Percentiles rank a stretch among this genome's conserved stretches.
phyloP scores from a whole-genome alignment of 2,888 invertebrate genomes.

The Notodromas monacha region DNA sequence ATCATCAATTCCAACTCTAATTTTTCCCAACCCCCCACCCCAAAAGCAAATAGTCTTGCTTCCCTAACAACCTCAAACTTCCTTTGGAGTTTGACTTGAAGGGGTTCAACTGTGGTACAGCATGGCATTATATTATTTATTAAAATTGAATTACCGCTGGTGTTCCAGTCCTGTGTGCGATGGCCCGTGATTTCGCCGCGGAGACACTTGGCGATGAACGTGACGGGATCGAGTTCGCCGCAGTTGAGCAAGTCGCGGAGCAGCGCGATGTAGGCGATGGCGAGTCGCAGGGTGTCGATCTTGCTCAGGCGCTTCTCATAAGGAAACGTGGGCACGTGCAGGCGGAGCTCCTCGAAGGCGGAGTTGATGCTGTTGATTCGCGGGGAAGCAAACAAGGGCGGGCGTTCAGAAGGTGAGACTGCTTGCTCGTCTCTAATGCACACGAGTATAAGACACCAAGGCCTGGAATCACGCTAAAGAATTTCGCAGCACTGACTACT shows the following conservation, averaged over 20 bases:
- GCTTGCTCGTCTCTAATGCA: conserved; percentile 1
- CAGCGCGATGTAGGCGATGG: conserved; percentile 85
- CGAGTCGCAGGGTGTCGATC: conserved; percentile 81
- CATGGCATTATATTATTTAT: too few species aligned
- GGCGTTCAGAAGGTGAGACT: background rate
- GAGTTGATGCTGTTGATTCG: conserved; percentile 60
- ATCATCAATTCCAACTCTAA: too few species aligned
- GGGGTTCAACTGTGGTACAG: too few species aligned
- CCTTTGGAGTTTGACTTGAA: too few species aligned
- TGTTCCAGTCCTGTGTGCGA: conserved; percentile 72
- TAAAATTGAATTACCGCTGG: conserved; percentile 60
- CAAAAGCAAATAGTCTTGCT: too few species aligned
- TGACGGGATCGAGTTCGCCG: conserved; percentile 60
- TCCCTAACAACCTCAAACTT: too few species aligned
- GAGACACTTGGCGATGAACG: conserved; percentile 68
- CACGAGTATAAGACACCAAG: too few species aligned
- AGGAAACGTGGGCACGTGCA: conserved; percentile 93
- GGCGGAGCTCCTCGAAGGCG: conserved; percentile 86
- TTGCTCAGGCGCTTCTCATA: conserved; percentile 93
- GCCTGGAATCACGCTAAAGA: too few species aligned
- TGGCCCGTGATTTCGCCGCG: conserved; percentile 51
- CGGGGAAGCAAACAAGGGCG: background rate
- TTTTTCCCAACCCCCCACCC: too few species aligned
- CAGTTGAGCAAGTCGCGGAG: conserved; percentile 46
- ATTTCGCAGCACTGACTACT: too few species aligned